A percentile compares a stretch with the other conserved stretches of the same genome.
phyloP scores from a whole-genome alignment of 2,888 invertebrate genomes.

The Sclerodermus sp. region DNA sequence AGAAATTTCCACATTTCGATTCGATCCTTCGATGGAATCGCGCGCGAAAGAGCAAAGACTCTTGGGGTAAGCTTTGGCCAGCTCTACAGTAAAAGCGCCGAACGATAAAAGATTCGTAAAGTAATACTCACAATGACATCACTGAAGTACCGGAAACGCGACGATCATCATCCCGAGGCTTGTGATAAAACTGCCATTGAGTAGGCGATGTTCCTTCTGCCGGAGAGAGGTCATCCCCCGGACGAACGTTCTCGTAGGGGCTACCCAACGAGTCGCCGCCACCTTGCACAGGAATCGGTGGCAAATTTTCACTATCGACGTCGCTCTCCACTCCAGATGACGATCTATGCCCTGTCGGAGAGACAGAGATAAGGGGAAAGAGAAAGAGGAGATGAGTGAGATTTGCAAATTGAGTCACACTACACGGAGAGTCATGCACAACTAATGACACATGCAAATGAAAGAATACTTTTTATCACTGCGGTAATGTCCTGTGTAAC shows the following conservation, averaged over 20 bases:
- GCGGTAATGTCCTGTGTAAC: slow-evolving; percentile 84
- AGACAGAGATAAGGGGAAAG: no score
- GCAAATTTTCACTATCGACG: slow-evolving; percentile 64
- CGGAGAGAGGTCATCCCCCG: slow-evolving; percentile 61
- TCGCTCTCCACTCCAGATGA: slow-evolving; percentile 61
- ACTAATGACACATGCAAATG: not conserved
- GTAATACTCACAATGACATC: slow-evolving; percentile 63
- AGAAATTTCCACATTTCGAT: no score
- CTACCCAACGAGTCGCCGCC: slow-evolving; percentile 65
- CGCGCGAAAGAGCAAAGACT: no score
- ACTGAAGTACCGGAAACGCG: slow-evolving; percentile 64
- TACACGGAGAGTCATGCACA: no score
- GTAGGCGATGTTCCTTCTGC: slow-evolving; percentile 62
- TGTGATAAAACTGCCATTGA: slow-evolving; percentile 61
- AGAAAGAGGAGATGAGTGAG: no score
- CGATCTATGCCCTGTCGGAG: slow-evolving; percentile 54
- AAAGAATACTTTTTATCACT: slow-evolving; percentile 80
- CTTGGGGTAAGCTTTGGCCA: no score
- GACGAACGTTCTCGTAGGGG: slow-evolving; percentile 67
- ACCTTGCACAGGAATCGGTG: slow-evolving; percentile 67
- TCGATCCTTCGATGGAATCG: no score
- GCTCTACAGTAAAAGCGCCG: no score
- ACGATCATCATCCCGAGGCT: slow-evolving; percentile 61
- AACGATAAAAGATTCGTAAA: no score
- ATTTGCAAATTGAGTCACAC: no score